Percentiles rank a stretch among this genome's conserved stretches.
Conservation (phyloP, 2,888 invertebrate species). For the Lumbricus terrestris region DNA sequence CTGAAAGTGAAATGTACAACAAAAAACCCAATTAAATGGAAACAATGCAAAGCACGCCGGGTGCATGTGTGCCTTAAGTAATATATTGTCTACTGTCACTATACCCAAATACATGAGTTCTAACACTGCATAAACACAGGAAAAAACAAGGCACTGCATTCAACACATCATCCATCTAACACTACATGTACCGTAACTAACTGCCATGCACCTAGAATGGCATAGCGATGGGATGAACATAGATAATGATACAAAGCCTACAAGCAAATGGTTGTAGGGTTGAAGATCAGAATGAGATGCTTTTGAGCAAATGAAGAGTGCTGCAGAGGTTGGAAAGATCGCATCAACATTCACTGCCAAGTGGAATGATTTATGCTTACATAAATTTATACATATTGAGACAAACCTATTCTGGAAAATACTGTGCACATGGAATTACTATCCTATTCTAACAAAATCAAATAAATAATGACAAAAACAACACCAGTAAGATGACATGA, state of each 20-base stretch:
- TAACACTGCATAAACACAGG: not conserved
- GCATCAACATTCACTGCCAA: not conserved
- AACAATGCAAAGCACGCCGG: not conserved
- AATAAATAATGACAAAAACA: not conserved
- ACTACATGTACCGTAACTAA: too few relatives aligned
- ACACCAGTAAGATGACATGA: too few relatives aligned
- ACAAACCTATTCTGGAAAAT: too few relatives aligned
- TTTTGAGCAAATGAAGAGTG: not conserved
- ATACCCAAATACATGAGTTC: not conserved
- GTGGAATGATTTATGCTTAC: not conserved
- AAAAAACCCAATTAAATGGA: not conserved
- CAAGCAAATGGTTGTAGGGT: not conserved
- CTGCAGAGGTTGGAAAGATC: not conserved
- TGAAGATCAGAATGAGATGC: not conserved
- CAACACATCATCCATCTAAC: not conserved
- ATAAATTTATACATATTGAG: too few relatives aligned
- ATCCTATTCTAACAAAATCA: not conserved
- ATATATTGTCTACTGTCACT: not conserved
- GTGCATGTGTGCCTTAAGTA: not conserved
- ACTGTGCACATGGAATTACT: too few relatives aligned
- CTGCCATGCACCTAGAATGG: not conserved
- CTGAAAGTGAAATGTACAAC: slow-evolving; percentile 47
- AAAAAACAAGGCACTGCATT: not conserved
- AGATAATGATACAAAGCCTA: not conserved
- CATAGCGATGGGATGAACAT: not conserved